A percentile compares a stretch with the other conserved stretches of the same genome.
These are phyloP conservation scores for Exocentrus adspersus DNA, from an alignment of 2,888 invertebrate species.

Conservation along the genomic window DNA sequence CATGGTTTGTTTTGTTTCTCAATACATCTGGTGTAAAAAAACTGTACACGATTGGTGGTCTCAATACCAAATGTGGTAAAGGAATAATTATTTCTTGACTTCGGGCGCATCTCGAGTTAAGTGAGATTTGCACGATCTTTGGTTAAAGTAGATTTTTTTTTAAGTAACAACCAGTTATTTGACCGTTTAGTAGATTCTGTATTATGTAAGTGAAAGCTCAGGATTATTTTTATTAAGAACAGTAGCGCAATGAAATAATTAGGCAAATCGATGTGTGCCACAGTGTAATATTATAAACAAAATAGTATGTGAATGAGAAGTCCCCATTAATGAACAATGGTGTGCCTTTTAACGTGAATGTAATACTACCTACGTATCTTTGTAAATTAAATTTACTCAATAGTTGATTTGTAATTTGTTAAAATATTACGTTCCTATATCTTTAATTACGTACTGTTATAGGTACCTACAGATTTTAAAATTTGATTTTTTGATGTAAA, in stretches of 20 bases:
- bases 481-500: no score
- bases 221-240: not conserved
- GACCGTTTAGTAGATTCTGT: not conserved
- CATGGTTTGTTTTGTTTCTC: not conserved
- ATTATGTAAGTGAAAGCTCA: slow-evolving; percentile 11
- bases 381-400: no score
- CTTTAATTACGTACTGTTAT: no score
- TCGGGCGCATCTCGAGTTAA: not conserved
- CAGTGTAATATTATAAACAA: not conserved
- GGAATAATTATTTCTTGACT: not conserved
- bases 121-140: slow-evolving; percentile 1
- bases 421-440: no score
- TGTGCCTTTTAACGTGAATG: not conserved
- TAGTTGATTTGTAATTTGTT: no score
- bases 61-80: slow-evolving; percentile 5
- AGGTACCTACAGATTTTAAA: no score
- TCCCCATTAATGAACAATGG: not conserved
- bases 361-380: no score
- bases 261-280: not conserved
- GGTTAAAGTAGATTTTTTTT: not conserved
- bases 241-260: not conserved
- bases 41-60: not conserved
- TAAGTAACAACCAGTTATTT: not conserved
- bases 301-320: not conserved
- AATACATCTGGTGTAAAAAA: not conserved